These are phyloP conservation scores for Malurus alboscapulatus DNA, from an alignment of 2,113 vertebrate species.

Conservation along the genomic window DNA sequence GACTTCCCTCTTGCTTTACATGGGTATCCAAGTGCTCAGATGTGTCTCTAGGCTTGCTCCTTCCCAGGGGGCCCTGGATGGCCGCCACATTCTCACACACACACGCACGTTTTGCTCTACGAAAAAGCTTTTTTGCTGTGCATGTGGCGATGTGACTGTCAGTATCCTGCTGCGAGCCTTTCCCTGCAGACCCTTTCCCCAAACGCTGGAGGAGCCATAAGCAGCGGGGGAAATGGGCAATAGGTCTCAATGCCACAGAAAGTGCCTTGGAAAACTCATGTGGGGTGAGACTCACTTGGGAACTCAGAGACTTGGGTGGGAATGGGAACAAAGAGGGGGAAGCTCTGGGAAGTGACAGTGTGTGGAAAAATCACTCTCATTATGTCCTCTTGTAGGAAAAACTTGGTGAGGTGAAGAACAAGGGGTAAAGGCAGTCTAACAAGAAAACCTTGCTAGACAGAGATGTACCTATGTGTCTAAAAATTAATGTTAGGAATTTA, in stretches of 20 bases:
- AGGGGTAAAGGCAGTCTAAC: background rate
- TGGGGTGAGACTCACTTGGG: background rate
- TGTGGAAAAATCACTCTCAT: background rate
- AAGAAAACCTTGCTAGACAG: background rate
- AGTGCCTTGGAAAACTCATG: background rate
- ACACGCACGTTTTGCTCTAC: accelerated
- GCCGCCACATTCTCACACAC: background rate
- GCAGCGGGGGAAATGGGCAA: accelerated
- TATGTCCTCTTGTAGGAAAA: background rate
- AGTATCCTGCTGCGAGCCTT: accelerated
- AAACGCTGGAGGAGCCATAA: background rate
- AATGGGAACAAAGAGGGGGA: background rate
- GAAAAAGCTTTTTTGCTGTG: background rate
- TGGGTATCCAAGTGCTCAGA: accelerated
- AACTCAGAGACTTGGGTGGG: background rate
- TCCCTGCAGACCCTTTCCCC: background rate
- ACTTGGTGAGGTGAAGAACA: background rate
- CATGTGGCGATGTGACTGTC: accelerated
- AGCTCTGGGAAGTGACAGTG: background rate
- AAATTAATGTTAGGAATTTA: background rate
- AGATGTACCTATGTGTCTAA: background rate
- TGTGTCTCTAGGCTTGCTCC: background rate
- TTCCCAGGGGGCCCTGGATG: accelerated
- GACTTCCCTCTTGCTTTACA: background rate
- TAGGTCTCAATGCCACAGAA: background rate